Evolutionary conservation across 2,888 invertebrate species (phyloP), one percentile per base, ranked within the genome.

Genomic region (Chelonus formosanus): DNA sequence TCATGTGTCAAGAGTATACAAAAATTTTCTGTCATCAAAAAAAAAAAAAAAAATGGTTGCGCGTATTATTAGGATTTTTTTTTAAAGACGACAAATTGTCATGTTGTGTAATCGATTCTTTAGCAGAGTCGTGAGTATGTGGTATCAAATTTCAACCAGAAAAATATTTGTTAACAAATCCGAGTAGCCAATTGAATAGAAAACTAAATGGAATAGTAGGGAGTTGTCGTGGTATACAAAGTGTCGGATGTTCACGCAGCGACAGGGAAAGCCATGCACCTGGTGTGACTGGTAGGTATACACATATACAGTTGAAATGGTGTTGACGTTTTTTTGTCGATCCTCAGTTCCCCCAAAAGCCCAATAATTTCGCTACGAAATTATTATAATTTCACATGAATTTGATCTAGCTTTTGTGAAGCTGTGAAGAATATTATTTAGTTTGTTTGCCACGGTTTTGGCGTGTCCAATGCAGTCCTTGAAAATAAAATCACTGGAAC

Each of bases 81-180:
- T 34, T 4, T 48, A 35, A 32, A 47, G 44, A 47, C 32, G 31
- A 58, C 35, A 47, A 58, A 47, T 58, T 47, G 54, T 54, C 36
- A 48, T 32, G 34, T 59, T 10, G 40, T 35, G 50, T 20, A 60
- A 57, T 57, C 34, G 55, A 55, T 55, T 43, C 8, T 35, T 34
- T 34, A 40, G 3, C 40, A 40, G 4, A 52, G 32, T 32, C 52
- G 31, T 32, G 44, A 53, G 20, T 43, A 52, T 61, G 34, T 34
- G 34, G 44, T 53, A 67, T 67, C 66, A 52, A 58, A 62, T 67
- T 67, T 62, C 66, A 57, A 4, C 44, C 78, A 67, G 69, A 73
- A 76, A 78, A 79, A 79, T 78, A 79, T 79, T 79, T 78, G 79
- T 75, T 75, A 75, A 75, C 75, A 75, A 76, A 75, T 72, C 69